phyloP scores from a whole-genome alignment of 2,797 vertebrate species.

The Chelonia mydas region DNA sequence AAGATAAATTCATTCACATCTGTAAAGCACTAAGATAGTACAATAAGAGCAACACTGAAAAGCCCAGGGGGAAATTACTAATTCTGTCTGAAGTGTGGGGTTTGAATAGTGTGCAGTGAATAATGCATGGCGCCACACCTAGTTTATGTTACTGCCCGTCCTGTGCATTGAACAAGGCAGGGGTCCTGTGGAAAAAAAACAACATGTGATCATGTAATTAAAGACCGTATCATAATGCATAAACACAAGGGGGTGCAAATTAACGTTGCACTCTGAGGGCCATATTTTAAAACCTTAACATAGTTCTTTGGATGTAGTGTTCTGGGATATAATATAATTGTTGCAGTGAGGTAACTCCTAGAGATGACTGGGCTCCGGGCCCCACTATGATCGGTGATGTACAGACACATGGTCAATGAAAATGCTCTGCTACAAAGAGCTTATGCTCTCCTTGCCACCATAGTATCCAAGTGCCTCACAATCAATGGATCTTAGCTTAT shows the following conservation, averaged over 20 bases:
- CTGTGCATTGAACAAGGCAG: not conserved
- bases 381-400: not conserved
- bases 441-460: not conserved
- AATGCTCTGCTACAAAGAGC: not conserved
- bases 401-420: not conserved
- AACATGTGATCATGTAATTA: not conserved
- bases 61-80: not conserved
- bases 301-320: not conserved
- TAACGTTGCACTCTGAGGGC: not conserved
- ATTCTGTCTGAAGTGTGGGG: not conserved
- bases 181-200: not conserved
- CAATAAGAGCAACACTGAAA: not conserved
- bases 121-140: not conserved
- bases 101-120: not conserved
- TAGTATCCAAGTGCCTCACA: not conserved
- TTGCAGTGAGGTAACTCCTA: not conserved
- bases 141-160: not conserved
- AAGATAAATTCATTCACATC: not conserved
- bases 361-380: not conserved
- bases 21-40: not conserved
- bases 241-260: not conserved
- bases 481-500: not conserved
- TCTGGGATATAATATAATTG: not conserved
- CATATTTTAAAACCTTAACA: not conserved
- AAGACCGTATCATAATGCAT: not conserved